Base-by-base conservation (phyloP, 2,797 vertebrate genomes). In the Etheostoma nigrum region DNA sequence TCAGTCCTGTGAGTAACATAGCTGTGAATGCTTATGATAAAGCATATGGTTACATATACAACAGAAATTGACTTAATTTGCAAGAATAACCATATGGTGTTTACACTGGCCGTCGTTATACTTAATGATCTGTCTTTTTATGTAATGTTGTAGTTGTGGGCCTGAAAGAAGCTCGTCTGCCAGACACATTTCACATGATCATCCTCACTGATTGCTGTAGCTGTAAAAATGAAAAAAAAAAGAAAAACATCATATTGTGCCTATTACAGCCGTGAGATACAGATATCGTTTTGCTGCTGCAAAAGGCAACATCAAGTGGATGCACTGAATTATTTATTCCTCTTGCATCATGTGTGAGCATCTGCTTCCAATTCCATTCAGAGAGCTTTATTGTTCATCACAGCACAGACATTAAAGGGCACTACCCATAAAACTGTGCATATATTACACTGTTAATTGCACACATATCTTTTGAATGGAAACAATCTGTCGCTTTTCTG, bases 311-410 rank as follows among this genome's bases (percentile, higher is more conserved):
- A 88, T 83, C 72, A 73, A 83, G 59, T 72, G 63, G 80, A 83
- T 71, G 83, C 42, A 18, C 60, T 88, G 77, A 85, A 86, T 90
- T 79, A 90, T 89, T 88, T 82, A 92, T 84, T 67, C 71, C 66
- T 78, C 53, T 13, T 54, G 61, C 85, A 83, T 87, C 81, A 61
- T 78, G 76, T 79, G 64, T 64, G 76, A 91, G 85, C 90, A 80
- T 92, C 84, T 93, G 90, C 76, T 87, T 82, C 65, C 74, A 79
- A 81, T 86, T 83, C 60, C 60, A 72, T 76, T 87, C 81, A 74
- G 81, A 86, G 67, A 83, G 81, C 64, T 79, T 82, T 67, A 67
- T 82, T 89, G 83, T 87, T 91, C 78, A 27, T 83, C 79, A 79
- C 83, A 36, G 77, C 7, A 21, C 52, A 72, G 82, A 77, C 83